Base-by-base conservation (phyloP, 2,113 vertebrate genomes). In the Setophaga petechia region DNA sequence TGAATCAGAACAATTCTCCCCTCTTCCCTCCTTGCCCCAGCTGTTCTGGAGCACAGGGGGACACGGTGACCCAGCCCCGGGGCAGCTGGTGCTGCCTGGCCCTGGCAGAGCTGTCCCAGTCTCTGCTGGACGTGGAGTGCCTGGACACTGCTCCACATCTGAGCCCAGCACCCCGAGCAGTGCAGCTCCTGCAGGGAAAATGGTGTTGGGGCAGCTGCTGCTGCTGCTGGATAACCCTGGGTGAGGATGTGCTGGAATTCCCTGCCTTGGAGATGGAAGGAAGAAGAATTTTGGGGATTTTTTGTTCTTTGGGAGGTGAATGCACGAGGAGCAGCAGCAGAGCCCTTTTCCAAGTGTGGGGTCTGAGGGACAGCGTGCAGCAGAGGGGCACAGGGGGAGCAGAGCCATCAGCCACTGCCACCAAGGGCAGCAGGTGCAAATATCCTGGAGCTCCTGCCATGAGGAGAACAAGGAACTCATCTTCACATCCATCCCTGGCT, bases 51-150 rank as follows among this genome's bases (percentile, higher is more conserved):
- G 28, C 78, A 28, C 13, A 14, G 17, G 62, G 15, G 1, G 2
- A 22, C 2, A 0, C 5, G 0, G 27, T 72, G 57, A 8, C 37
- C 37, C 46, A 37, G 65, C 37, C 67, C 65, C 3, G 27, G 51
- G 51, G 51, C 51, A 28, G 51, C 51, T 44, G 55, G 35, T 46
- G 43, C 10, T 63, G 41, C 44, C 62, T 18, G 52, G 17, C 10
- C 54, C 19, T 15, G 13, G 3, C 33, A 51, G 73, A 59, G 69
- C 91, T 69, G 51, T 21, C 58, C 31, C 72, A 2, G 1, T 43
- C 66, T 31, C 71, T 62, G 57, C 44, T 39, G 6, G 22, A 46
- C 23, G 8, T 6, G 57, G 25, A 11, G 49, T 43, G 14, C 35
- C 6, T 4, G 19, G 66, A 10, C 20, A 2, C 14, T 22, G 37